Evolutionary conservation across 2,113 vertebrate species (phyloP).

Genomic region (Scomber japonicus): DNA sequence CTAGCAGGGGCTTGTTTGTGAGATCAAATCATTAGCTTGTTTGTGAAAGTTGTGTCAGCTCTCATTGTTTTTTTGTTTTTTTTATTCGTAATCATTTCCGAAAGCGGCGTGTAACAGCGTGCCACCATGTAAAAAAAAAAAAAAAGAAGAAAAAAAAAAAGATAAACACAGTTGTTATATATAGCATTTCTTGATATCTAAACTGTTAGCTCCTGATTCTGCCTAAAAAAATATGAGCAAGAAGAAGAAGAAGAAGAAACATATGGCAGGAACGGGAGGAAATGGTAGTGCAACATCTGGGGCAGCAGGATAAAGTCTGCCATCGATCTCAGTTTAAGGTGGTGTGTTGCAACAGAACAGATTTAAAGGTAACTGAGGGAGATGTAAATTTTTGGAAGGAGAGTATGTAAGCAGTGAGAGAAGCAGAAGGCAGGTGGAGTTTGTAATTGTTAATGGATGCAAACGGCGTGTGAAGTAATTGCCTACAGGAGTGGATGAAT

Average conservation of each 20-base stretch:
- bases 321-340: slow-evolving; percentile 36
- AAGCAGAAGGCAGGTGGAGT: slow-evolving; percentile 25
- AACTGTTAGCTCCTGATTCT: slow-evolving; percentile 13
- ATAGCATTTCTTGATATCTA: slow-evolving; percentile 22
- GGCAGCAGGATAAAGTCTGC: slow-evolving; percentile 19
- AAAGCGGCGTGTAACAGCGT: background rate
- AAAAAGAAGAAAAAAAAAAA: background rate
- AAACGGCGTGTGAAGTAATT: slow-evolving; percentile 9
- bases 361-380: slow-evolving; percentile 29
- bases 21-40: slow-evolving; percentile 67
- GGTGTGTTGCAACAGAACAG: slow-evolving; percentile 25
- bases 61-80: slow-evolving; percentile 31
- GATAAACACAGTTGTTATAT: slow-evolving; percentile 9
- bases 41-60: slow-evolving; percentile 51
- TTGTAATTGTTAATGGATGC: slow-evolving; percentile 26
- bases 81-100: background rate
- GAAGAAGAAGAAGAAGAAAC: background rate
- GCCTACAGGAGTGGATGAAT: background rate
- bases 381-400: background rate
- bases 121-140: no score
- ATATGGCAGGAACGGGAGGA: slow-evolving; percentile 15
- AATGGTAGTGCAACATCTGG: slow-evolving; percentile 52
- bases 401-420: slow-evolving; percentile 7
- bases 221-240: background rate
- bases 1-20: slow-evolving; percentile 56